Evolutionary conservation across 2,113 vertebrate genomes (phyloP).

Genomic region (Notothenia coriiceps): DNA sequence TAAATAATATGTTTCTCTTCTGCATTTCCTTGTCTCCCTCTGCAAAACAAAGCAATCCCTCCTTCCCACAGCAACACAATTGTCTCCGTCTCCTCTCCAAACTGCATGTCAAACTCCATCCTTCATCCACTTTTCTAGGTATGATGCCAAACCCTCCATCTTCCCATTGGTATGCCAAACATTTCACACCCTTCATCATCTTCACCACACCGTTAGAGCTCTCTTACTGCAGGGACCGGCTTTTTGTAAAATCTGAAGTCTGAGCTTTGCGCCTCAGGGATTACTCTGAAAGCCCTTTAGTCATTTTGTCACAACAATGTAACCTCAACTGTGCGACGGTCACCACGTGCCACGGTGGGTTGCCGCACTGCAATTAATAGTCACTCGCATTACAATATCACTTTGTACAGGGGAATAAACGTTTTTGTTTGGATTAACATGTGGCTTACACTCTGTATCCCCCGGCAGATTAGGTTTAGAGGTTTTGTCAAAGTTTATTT

Average conservation of each 20-base stretch:
- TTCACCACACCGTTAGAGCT: constrained; percentile 21
- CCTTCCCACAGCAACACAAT: background rate
- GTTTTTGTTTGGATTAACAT: background rate
- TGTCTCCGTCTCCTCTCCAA: background rate
- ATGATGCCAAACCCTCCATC: background rate
- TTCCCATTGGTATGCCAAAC: constrained; percentile 37
- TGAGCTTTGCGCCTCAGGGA: constrained; percentile 29
- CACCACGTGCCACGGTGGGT: background rate
- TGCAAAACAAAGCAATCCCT: constrained; percentile 18
- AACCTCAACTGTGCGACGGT: constrained; percentile 5
- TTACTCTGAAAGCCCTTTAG: constrained; percentile 28
- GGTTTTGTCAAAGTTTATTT: background rate
- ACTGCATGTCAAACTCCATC: constrained; percentile 5
- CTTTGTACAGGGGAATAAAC: constrained; percentile 12
- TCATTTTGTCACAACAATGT: constrained; percentile 24
- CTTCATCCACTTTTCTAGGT: background rate
- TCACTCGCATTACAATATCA: background rate
- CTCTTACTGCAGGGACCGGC: constrained; percentile 11
- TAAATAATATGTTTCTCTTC: background rate
- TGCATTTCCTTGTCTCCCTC: background rate
- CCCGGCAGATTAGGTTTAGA: background rate
- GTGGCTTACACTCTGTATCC: background rate
- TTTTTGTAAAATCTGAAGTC: constrained; percentile 32
- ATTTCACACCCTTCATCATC: constrained; percentile 36
- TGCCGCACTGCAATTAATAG: constrained; percentile 7